phyloP scores from a whole-genome alignment of 2,797 vertebrate genomes.

The Alfaro cultratus region DNA sequence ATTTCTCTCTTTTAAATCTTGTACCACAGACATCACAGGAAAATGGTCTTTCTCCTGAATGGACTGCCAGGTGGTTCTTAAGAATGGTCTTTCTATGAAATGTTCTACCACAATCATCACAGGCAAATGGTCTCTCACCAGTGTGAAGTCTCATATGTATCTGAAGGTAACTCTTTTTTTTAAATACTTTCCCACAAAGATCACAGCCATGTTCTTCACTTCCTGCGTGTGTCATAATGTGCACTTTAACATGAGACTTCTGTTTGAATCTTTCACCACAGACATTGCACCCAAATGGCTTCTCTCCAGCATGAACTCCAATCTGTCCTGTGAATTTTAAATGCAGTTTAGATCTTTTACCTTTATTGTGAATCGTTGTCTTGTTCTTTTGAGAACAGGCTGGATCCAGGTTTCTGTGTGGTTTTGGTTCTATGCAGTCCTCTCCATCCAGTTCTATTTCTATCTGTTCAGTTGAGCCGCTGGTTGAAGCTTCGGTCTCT shows the following conservation, averaged over 20 bases:
- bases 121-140: not conserved
- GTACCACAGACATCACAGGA: constrained; percentile 3
- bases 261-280: not conserved
- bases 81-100: constrained; percentile 6
- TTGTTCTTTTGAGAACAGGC: not conserved
- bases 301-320: not conserved
- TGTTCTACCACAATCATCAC: constrained; percentile 1
- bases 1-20: not conserved
- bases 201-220: not conserved
- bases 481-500: constrained; percentile 6
- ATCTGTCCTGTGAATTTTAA: not conserved
- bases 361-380: not conserved
- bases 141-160: not conserved
- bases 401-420: not conserved
- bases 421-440: not conserved
- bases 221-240: not conserved
- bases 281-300: not conserved
- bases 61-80: not conserved
- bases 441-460: not conserved
- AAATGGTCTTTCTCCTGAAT: constrained; percentile 4
- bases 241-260: not conserved
- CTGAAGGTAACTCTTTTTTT: not conserved
- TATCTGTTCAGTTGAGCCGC: not conserved
- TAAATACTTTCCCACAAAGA: not conserved
- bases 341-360: not conserved